A percentile compares a stretch with the other conserved stretches of the same genome.
Evolutionary conservation across 2,888 invertebrate species (phyloP).

Genomic region (Phania funesta): DNA sequence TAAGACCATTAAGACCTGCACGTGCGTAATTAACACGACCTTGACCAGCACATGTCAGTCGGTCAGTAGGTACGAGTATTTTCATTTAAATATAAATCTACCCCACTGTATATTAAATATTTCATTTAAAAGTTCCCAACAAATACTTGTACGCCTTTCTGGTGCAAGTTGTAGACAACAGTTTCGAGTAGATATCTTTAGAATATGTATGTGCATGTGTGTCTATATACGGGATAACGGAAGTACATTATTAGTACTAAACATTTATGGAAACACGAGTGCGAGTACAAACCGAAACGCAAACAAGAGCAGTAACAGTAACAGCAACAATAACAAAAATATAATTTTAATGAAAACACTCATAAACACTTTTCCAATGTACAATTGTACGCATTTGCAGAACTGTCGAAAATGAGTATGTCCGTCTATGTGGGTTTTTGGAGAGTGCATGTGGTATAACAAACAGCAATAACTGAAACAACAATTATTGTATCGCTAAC

Average conservation of each 20-base stretch:
- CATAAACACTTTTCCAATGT: constrained; percentile 59
- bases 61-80: no score
- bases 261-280: constrained; percentile 30
- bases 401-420: background rate
- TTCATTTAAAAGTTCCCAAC: background rate
- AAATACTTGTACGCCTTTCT: background rate
- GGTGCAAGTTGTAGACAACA: constrained; percentile 18
- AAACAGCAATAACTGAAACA: background rate
- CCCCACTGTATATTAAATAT: background rate
- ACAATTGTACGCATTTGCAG: background rate
- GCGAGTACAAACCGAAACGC: background rate
- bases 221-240: background rate
- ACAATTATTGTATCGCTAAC: constrained; percentile 2
- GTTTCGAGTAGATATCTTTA: background rate
- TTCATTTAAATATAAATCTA: background rate
- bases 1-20: no score
- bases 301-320: constrained; percentile 16
- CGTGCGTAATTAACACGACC: no score
- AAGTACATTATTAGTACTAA: constrained; percentile 39
- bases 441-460: background rate
- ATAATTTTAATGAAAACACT: constrained; percentile 60
- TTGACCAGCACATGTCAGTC: no score
- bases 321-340: constrained; percentile 49
- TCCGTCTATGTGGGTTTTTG: background rate
- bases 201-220: background rate